These are phyloP conservation scores for Nomada fabriciana DNA, from an alignment of 2,888 invertebrate species.

Conservation along the genomic window DNA sequence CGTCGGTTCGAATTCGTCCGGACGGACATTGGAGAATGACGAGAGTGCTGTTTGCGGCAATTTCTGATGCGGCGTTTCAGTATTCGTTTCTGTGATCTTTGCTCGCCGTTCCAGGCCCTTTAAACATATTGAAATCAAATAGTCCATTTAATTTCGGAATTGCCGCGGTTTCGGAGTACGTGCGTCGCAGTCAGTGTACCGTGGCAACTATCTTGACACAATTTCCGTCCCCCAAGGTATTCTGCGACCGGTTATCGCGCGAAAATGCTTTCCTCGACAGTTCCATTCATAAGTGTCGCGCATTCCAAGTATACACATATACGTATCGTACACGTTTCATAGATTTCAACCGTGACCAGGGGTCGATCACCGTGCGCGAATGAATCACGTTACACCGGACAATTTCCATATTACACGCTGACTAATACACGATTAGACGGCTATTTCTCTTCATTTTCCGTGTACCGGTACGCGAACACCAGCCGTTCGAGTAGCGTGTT, in stretches of 20 bases:
- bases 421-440: conserved; percentile 61
- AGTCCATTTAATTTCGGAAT: too few species aligned
- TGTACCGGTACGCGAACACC: conserved; percentile 50
- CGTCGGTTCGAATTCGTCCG: too few species aligned
- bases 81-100: too few species aligned
- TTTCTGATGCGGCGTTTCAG: too few species aligned
- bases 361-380: conserved; percentile 15
- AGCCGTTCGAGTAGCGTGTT: conserved; percentile 6
- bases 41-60: too few species aligned
- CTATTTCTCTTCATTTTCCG: conserved; percentile 42
- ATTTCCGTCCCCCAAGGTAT: not conserved
- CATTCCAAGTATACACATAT: not conserved
- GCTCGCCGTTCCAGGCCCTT: too few species aligned
- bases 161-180: not conserved
- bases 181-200: not conserved
- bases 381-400: conserved; percentile 60
- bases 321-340: not conserved
- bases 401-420: conserved; percentile 65
- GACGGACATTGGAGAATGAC: too few species aligned
- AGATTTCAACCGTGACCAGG: not conserved
- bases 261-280: conserved; percentile 19
- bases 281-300: conserved; percentile 25
- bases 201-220: not conserved
- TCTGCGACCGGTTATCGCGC: conserved; percentile 12
- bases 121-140: too few species aligned